Evolutionary conservation across 2,888 invertebrate species (phyloP), one percentile per base, ranked within the genome.

Genomic region (Oegoconia quadripuncta): DNA sequence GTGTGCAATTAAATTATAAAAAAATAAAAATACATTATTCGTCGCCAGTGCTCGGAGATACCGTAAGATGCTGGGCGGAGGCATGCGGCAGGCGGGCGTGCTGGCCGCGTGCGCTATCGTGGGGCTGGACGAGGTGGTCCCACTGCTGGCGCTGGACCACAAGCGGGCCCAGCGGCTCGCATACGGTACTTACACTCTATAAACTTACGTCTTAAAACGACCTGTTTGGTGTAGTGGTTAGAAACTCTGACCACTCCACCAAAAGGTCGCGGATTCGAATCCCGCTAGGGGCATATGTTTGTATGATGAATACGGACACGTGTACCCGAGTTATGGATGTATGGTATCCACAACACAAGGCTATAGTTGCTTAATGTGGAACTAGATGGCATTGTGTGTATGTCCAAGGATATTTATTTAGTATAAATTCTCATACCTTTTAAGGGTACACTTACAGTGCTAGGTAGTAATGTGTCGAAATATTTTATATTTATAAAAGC

Each of bases 51-150:
- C 97, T 0, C 90, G 92, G 7, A 90, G 96, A 37, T 58, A 92
- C 26, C 90, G 97, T 37, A 98, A 98, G 84, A 94, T 92, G 31
- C 74, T 99, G 28, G 98, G 99, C 14, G 98, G 98, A 18, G 97
- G 95, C 1, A 95, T 97, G 97, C 89, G 98, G 39, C 98, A 99
- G 81, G 91, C 90, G 26, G 99, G 99, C 3, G 89, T 98, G 31
- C 64, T 99, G 35, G 98, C 97, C 0, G 97, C 97, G 0, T 95
- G 97, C 1, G 97, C 96, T 0, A 61, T 96, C 3, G 93, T 95
- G 16, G 95, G 96, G 0, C 70, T 99, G n/a, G 93, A 96, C 40
- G 92, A 93, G 45, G 91, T 93, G 57, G 89, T 93, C 4, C 92
- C 93, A 0, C 80, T 90, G 27, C 86, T 98, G 18, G 73, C 72